Conservation (phyloP, 2,888 invertebrate genomes). For the Agonopterix heracliana region DNA sequence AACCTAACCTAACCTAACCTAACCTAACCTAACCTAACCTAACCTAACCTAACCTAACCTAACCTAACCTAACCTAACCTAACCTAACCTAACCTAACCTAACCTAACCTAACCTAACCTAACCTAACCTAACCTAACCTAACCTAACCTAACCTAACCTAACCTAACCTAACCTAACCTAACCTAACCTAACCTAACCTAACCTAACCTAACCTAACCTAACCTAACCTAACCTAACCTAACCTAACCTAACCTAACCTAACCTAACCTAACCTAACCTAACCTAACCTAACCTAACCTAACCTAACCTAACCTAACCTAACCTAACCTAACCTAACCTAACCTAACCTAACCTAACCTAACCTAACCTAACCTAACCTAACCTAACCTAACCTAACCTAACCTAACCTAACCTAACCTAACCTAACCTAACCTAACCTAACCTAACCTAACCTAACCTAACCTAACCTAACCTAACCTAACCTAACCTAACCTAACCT, state of each 20-base stretch:
- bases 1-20: too few species aligned
- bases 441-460: slow-evolving; percentile 7
- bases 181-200: neutral
- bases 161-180: neutral
- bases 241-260: neutral
- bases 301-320: neutral
- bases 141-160: slow-evolving; percentile 1
- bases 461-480: slow-evolving; percentile 1
- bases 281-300: neutral
- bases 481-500: neutral
- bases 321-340: slow-evolving; percentile 16
- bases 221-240: neutral
- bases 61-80: slow-evolving; percentile 14
- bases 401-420: slow-evolving; percentile 10
- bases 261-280: neutral
- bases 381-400: slow-evolving; percentile 10
- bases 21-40: too few species aligned
- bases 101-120: slow-evolving; percentile 17
- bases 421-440: slow-evolving; percentile 12
- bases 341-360: slow-evolving; percentile 16
- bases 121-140: slow-evolving; percentile 18
- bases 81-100: slow-evolving; percentile 17
- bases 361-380: slow-evolving; percentile 13
- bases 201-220: neutral
- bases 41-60: too few species aligned